Base-by-base conservation (phyloP, 2,797 vertebrate species). In the Atherinosoma microstoma region DNA sequence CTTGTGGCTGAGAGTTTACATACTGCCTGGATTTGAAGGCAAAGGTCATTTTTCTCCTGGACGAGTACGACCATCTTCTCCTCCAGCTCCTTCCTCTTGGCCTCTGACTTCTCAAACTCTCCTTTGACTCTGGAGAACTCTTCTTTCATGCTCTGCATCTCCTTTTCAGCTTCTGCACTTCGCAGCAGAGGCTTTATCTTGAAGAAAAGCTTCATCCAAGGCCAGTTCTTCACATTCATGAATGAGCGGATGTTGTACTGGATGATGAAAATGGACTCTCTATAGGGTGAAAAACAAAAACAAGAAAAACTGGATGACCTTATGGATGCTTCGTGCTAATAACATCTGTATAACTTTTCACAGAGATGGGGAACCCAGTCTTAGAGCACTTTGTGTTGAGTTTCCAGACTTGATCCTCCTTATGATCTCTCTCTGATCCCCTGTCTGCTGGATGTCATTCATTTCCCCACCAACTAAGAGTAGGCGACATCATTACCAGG, bases 131-230 rank as follows among this genome's bases (percentile, higher is more conserved):
- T 90, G 6, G 51, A 12, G 9, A 90, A 92, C 53, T 92, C 90
- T 22, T 94, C 90, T 30, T 97, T 97, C 94, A 97, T 96, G 81
- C 84, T 96, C 40, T 93, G 95, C 95, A 96, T 96, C 13, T 97
- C 96, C 74, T 97, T 96, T 60, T 96, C 96, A 0, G 94, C 92
- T 53, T 96, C 96, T 0, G 95, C 95, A 3, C 95, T 96, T 92
- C 94, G 95, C 24, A 97, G 91, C 11, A 97, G 94, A 0, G 96
- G 95, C 75, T 97, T 97, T 76, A 97, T 95, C 81, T 97, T 97
- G 81, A 96, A 97, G 68, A 94, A 97, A 1, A 97, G 91, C 80
- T 96, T 97, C 96, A 97, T 97, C 96, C 96, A 97, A 0, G 95
- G 95, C 96, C 96, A 97, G 67, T 95, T 93, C 15, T 97, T 96